Evolutionary conservation across 2,113 vertebrate species (phyloP).

Genomic region (Promerops cafer): DNA sequence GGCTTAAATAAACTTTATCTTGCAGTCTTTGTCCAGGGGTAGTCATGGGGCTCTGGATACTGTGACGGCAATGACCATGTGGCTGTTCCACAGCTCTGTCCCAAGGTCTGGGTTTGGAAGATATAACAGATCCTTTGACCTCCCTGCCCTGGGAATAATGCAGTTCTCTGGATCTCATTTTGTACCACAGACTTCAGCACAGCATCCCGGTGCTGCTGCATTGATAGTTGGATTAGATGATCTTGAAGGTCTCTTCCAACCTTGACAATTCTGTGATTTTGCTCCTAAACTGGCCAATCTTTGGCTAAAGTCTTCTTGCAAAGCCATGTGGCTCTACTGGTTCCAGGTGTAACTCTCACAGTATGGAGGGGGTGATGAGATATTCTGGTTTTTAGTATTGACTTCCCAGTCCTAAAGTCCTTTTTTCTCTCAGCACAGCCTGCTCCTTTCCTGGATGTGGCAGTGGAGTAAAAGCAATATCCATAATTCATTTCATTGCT

Average conservation of each 20-base stretch:
- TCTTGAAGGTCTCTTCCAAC: neutral
- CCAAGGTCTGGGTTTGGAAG: neutral
- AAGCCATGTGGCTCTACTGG: neutral
- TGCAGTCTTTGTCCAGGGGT: neutral
- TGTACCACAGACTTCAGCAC: neutral
- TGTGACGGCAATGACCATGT: neutral
- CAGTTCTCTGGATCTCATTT: neutral
- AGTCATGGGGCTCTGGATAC: neutral
- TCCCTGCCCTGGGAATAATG: neutral
- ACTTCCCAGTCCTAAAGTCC: neutral
- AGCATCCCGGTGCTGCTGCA: neutral
- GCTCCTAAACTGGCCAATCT: neutral
- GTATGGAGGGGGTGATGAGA: neutral
- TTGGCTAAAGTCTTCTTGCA: neutral
- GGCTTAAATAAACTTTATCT: neutral
- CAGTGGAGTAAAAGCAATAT: conserved; percentile 3
- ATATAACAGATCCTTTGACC: neutral
- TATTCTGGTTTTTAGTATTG: neutral
- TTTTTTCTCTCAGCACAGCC: neutral
- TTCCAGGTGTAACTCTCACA: neutral
- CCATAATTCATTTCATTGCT: conserved; percentile 36
- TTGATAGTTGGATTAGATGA: neutral
- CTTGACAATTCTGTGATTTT: neutral
- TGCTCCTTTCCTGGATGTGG: neutral
- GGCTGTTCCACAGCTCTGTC: neutral